Evolutionary conservation across 2,888 invertebrate genomes (phyloP).

Genomic region (Plusia festucae): DNA sequence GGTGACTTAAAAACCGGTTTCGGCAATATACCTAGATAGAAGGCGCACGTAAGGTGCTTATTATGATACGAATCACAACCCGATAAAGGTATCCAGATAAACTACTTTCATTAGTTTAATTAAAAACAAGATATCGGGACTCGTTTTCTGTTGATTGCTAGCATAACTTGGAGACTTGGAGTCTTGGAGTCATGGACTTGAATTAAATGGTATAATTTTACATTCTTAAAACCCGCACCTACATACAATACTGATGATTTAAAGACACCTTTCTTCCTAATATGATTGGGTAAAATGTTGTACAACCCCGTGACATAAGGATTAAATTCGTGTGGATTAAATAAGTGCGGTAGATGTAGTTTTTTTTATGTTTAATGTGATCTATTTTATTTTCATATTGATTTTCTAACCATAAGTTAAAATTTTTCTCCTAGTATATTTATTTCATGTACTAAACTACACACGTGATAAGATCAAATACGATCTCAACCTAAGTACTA

Average conservation of each 20-base stretch:
- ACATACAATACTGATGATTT: too few species aligned
- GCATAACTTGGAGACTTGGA: too few species aligned
- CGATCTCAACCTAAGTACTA: conserved; percentile 11
- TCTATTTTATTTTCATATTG: not conserved
- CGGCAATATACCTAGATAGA: conserved; percentile 22
- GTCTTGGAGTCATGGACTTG: too few species aligned
- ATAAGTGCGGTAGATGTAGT: too few species aligned
- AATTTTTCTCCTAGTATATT: not conserved
- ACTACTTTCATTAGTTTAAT: conserved; percentile 57
- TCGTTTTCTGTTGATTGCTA: conserved; percentile 32
- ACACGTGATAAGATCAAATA: conserved; percentile 27
- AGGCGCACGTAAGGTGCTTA: conserved; percentile 25
- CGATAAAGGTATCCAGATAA: conserved; percentile 45
- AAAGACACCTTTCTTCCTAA: too few species aligned
- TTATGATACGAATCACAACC: conserved; percentile 42
- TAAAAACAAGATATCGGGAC: conserved; percentile 40
- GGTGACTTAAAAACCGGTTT: conserved; percentile 40
- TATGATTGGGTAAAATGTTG: too few species aligned
- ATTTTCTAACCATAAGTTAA: not conserved
- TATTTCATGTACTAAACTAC: conserved; percentile 17
- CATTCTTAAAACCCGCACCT: not conserved
- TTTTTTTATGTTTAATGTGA: too few species aligned
- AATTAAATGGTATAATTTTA: conserved; percentile 16
- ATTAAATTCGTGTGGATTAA: too few species aligned
- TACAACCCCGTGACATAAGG: too few species aligned